Percentiles rank a stretch among this genome's conserved stretches.
Conservation (phyloP, 2,797 vertebrate genomes). For the Pangasius krempfi region DNA sequence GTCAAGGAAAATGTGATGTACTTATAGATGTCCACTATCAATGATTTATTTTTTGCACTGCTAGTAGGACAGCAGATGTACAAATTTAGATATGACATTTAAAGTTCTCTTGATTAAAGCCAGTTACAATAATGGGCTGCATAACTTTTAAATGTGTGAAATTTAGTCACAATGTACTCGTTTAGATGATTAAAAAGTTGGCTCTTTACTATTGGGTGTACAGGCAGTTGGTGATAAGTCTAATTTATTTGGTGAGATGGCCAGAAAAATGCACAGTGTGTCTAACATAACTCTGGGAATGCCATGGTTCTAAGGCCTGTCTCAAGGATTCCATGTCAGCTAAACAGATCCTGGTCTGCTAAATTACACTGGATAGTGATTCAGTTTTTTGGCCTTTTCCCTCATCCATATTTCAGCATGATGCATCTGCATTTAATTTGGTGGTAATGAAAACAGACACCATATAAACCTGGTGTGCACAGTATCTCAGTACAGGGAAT, state of each 20-base stretch:
- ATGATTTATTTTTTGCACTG: neutral
- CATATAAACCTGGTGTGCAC: conserved; percentile 1
- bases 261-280: conserved; percentile 1
- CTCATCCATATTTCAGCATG: conserved; percentile 10
- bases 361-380: neutral
- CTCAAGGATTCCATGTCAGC: neutral
- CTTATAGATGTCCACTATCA: neutral
- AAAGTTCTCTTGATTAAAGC: neutral
- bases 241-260: conserved; percentile 6
- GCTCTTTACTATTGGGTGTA: neutral
- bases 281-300: neutral
- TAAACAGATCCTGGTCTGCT: neutral
- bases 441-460: neutral
- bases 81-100: neutral
- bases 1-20: neutral
- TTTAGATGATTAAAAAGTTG: neutral
- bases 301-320: neutral
- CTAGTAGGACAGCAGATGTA: neutral
- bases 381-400: neutral
- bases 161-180: neutral
- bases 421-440: neutral
- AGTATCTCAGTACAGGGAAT: neutral
- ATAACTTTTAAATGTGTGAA: conserved; percentile 8
- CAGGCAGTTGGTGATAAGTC: neutral
- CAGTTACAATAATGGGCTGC: neutral